Evolutionary conservation across 1,140 invertebrate species (phyloP).

Genomic region (Ostrea denselamellosa): DNA sequence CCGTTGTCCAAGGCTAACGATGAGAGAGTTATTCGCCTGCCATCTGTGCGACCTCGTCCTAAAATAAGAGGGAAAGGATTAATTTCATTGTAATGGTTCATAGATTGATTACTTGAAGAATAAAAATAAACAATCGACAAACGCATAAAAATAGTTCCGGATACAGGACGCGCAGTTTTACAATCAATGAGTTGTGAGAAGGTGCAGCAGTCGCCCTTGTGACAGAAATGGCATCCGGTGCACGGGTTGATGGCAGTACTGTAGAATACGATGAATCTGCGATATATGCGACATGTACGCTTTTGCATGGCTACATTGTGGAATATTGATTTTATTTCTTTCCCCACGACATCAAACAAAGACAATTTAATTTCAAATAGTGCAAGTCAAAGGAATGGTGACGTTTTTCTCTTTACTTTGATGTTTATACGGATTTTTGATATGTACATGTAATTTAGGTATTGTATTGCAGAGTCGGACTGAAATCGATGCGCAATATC

Average conservation of each 20-base stretch:
- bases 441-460: not conserved
- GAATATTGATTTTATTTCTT: too few species aligned
- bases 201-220: not conserved
- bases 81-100: not conserved
- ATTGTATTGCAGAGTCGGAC: not conserved
- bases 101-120: not conserved
- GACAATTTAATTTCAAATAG: too few species aligned
- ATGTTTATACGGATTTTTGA: not conserved
- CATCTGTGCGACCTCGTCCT: constrained; percentile 51
- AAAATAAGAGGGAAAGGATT: not conserved
- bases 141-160: not conserved
- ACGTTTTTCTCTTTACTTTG: too few species aligned
- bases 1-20: constrained; percentile 68
- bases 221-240: not conserved
- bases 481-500: not conserved
- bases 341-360: too few species aligned
- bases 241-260: not conserved
- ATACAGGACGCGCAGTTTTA: not conserved
- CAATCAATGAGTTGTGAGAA: not conserved
- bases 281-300: not conserved
- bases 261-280: not conserved
- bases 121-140: not conserved
- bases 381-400: too few species aligned
- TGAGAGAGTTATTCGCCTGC: constrained; percentile 68
- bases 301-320: too few species aligned